These are phyloP conservation scores for Pseudopodoces humilis DNA, from an alignment of 2,113 vertebrate species.

Conservation along the genomic window DNA sequence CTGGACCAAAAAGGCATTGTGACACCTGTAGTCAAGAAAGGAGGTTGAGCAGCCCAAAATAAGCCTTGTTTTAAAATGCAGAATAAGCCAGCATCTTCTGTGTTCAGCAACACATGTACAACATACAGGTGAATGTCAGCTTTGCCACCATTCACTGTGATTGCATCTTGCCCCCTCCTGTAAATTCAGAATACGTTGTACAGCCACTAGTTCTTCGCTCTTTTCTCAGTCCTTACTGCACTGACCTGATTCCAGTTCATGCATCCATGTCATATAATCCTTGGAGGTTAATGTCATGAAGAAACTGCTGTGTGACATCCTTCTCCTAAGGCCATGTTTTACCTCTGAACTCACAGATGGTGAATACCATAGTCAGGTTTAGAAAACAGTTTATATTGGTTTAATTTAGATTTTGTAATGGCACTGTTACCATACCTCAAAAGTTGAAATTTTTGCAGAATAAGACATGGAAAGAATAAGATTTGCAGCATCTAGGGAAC, in stretches of 20 bases:
- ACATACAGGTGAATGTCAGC: neutral
- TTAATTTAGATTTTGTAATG: neutral
- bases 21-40: neutral
- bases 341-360: neutral
- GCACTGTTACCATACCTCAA: fast-evolving
- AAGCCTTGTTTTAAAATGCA: neutral
- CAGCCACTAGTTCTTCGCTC: neutral
- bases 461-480: neutral
- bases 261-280: neutral
- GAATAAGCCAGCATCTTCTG: neutral
- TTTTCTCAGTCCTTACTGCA: neutral
- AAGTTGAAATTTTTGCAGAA: neutral
- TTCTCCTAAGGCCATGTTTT: neutral
- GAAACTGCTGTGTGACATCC: neutral
- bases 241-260: neutral
- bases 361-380: neutral
- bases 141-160: fast-evolving
- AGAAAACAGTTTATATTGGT: neutral
- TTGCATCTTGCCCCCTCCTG: neutral
- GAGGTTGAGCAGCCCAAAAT: neutral
- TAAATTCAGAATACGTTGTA: neutral
- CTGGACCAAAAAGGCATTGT: neutral
- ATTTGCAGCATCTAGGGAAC: neutral
- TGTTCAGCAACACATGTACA: neutral
- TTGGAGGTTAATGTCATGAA: neutral